Percentiles rank a stretch among this genome's conserved stretches.
phyloP scores from a whole-genome alignment of 2,113 vertebrate genomes.

The Corythoichthys intestinalis region DNA sequence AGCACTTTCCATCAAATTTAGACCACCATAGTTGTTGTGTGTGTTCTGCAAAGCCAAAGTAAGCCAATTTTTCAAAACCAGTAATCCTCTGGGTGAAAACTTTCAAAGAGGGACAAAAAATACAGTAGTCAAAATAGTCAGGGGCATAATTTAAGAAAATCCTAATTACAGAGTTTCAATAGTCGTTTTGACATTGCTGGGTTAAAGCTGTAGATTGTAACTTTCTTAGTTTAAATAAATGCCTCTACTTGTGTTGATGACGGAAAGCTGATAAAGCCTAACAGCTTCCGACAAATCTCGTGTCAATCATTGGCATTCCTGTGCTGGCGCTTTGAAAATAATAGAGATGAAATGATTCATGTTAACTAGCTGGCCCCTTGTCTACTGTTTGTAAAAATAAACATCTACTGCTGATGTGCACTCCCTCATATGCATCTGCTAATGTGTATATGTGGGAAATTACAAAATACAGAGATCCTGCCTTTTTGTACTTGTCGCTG shows the following conservation, averaged over 20 bases:
- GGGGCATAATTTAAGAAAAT: constrained; percentile 1
- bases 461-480: neutral
- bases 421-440: no score
- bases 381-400: no score
- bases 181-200: neutral
- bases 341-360: no score
- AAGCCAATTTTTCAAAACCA: neutral
- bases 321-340: no score
- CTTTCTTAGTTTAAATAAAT: no score
- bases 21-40: neutral
- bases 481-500: neutral
- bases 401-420: no score
- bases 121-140: neutral
- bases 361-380: no score
- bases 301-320: no score
- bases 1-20: neutral
- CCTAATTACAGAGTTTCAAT: constrained; percentile 1
- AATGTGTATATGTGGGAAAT: no score
- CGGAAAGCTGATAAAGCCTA: no score
- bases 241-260: no score
- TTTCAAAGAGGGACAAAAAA: neutral
- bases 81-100: neutral
- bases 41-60: neutral
- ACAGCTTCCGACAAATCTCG: no score
- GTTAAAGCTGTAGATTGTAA: neutral